Evolutionary conservation across 1,140 invertebrate species (phyloP), one percentile per base, ranked within the genome.

Genomic region (Pseudomyrmex cubaensis): DNA sequence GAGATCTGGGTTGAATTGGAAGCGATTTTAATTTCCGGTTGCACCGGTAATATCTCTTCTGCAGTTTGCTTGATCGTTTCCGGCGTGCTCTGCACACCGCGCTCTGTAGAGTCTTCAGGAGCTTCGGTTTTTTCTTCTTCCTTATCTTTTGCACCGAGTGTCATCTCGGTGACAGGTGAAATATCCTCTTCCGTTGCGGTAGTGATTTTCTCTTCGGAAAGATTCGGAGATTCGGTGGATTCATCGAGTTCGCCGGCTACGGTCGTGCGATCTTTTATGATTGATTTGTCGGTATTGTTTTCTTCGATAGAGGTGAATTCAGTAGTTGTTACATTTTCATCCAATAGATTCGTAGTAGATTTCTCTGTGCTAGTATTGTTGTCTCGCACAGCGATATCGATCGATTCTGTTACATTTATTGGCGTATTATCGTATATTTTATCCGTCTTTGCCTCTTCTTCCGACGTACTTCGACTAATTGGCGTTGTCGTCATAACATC

Each of bases 11-110:
- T 69, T 15, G 77, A 66, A 46, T 35, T 67, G 1, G 54, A 66
- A 2, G 52, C 25, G 22, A 17, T 25, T 70, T 82, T 72, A 17
- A 46, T 20, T 17, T 80, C 3, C 2, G 70, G 84, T 44, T 76
- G 64, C 25, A 90, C 87, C 9, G 78, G 88, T 44, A 67, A 35
- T 0, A 13, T 13, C 1, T 90, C 83, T 69, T 90, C 76, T 10
- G 10, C 35, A 17, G 8, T 54, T 46, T 50, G 66, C 17, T 10
- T 57, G 10, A 17, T 61, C 7, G 56, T 46, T 25, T 78, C 52
- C 44, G 54, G 15, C 0, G 17, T 69, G 35, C 35, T 35, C 35
- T 35, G 35, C 2, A 17, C 2, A 15, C 9, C 9, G 15, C 10
- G 63, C 15, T 67, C 54, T 1, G 74, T 54, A 12, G 15, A 35